Evolutionary conservation across 2,888 invertebrate species (phyloP).

Genomic region (Diarsia dahlii): DNA sequence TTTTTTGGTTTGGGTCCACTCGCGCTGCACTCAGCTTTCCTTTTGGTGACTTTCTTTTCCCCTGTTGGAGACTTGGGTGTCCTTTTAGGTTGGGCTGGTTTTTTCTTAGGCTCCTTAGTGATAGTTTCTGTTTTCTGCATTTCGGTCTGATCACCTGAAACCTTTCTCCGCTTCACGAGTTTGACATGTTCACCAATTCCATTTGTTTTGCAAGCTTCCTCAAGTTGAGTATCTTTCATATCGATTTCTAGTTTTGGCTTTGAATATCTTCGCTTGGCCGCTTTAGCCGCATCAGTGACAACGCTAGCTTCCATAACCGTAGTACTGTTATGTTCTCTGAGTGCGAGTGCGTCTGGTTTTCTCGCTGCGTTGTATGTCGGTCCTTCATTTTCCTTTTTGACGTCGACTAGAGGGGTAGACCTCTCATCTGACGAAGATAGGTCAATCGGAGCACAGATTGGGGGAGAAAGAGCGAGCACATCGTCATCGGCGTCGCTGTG

Average conservation of each 20-base stretch:
- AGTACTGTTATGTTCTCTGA: slow-evolving; percentile 83
- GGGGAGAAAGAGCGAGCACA: slow-evolving; percentile 88
- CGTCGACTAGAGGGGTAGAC: slow-evolving; percentile 85
- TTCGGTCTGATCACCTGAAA: slow-evolving; percentile 84
- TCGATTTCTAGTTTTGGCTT: slow-evolving; percentile 88
- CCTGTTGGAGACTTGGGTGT: slow-evolving; percentile 76
- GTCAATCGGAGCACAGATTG: slow-evolving; percentile 86
- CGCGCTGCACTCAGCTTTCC: slow-evolving; percentile 81
- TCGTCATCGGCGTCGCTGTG: slow-evolving; percentile 89
- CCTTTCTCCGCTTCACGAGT: slow-evolving; percentile 89
- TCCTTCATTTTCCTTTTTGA: slow-evolving; percentile 88
- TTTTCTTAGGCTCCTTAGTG: slow-evolving; percentile 82
- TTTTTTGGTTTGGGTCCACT: slow-evolving; percentile 79
- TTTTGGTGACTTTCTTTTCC: slow-evolving; percentile 86
- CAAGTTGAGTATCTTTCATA: slow-evolving; percentile 87
- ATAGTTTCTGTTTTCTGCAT: slow-evolving; percentile 76
- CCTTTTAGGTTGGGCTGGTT: slow-evolving; percentile 76
- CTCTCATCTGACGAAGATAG: slow-evolving; percentile 88
- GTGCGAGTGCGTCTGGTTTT: slow-evolving; percentile 86
- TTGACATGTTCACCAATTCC: slow-evolving; percentile 90
- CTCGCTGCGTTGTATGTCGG: slow-evolving; percentile 81
- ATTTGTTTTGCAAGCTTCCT: slow-evolving; percentile 86
- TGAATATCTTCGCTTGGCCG: slow-evolving; percentile 86
- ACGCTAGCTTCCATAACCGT: slow-evolving; percentile 74
- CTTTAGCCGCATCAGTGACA: slow-evolving; percentile 78